These are phyloP conservation scores for Drosophila kikkawai DNA, from an alignment of 1,140 invertebrate genomes.

Conservation along the genomic window DNA sequence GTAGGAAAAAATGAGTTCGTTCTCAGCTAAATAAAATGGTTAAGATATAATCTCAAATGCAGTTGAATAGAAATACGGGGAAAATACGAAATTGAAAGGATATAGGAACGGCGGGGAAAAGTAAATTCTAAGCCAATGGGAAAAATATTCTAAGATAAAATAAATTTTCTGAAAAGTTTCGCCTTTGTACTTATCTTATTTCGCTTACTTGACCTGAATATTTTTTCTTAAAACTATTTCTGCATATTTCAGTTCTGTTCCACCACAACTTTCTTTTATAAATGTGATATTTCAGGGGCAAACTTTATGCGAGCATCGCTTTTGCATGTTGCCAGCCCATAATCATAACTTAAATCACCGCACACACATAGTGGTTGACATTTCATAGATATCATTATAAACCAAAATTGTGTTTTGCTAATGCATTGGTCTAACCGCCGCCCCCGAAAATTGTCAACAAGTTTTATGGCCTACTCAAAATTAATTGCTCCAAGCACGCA, in stretches of 20 bases:
- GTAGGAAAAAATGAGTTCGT: slow-evolving; percentile 24
- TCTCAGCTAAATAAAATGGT: slow-evolving; percentile 21
- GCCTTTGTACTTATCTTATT: not conserved
- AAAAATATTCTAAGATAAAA: not conserved
- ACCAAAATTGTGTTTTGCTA: slow-evolving; percentile 40
- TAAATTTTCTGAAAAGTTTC: not conserved
- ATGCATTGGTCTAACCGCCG: slow-evolving; percentile 25
- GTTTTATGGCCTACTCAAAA: slow-evolving; percentile 43
- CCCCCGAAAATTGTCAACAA: slow-evolving; percentile 43
- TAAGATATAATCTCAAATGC: slow-evolving; percentile 25
- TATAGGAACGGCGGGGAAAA: not conserved
- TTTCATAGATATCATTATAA: slow-evolving; percentile 42
- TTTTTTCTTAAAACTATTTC: slow-evolving; percentile 1
- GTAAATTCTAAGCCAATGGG: not conserved
- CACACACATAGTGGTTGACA: slow-evolving; percentile 18
- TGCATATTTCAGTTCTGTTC: not conserved
- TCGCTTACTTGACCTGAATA: not conserved
- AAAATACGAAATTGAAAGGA: slow-evolving; percentile 7
- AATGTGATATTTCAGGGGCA: slow-evolving; percentile 4
- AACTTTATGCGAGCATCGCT: slow-evolving; percentile 4
- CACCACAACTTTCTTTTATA: not conserved
- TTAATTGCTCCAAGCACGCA: slow-evolving; percentile 29
- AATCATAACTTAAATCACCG: slow-evolving; percentile 36
- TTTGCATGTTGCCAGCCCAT: slow-evolving; percentile 31
- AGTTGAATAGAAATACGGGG: not conserved